phyloP scores from a whole-genome alignment of 2,113 vertebrate species.

The Pampusana beccarii region DNA sequence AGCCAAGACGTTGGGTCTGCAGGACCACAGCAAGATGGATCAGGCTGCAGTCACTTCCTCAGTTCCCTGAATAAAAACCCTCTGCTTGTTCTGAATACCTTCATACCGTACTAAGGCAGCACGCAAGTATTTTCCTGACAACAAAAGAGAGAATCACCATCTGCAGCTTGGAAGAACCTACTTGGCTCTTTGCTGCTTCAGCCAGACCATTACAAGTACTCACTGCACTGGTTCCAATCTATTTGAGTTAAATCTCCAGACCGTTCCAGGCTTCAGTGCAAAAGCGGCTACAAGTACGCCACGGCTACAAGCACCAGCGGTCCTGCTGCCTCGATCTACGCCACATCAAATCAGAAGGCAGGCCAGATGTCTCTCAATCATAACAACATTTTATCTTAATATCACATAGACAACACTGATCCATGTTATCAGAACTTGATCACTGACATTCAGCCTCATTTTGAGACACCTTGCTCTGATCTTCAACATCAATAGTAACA shows the following conservation, averaged over 20 bases:
- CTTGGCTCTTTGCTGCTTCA: not conserved
- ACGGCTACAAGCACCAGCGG: not conserved
- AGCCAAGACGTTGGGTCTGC: not conserved
- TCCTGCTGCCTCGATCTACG: accelerated
- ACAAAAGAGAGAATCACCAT: not conserved
- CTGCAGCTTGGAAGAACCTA: not conserved
- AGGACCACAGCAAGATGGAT: too few relatives aligned
- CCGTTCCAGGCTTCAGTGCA: not conserved
- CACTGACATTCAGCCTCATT: not conserved
- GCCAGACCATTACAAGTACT: not conserved
- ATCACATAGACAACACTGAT: not conserved
- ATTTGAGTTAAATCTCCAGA: not conserved
- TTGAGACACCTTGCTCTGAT: not conserved
- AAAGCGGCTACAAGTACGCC: not conserved
- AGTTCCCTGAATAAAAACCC: not conserved
- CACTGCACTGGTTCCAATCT: not conserved
- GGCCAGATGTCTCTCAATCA: not conserved
- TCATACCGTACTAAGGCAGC: not conserved
- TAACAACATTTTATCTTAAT: not conserved
- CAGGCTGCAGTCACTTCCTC: not conserved
- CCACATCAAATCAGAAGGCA: not conserved
- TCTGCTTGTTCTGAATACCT: not conserved
- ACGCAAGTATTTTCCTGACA: not conserved
- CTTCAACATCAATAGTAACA: not conserved
- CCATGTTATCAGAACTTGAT: not conserved